These are phyloP conservation scores for Athetis lepigone DNA, from an alignment of 2,888 invertebrate genomes.

Conservation along the genomic window DNA sequence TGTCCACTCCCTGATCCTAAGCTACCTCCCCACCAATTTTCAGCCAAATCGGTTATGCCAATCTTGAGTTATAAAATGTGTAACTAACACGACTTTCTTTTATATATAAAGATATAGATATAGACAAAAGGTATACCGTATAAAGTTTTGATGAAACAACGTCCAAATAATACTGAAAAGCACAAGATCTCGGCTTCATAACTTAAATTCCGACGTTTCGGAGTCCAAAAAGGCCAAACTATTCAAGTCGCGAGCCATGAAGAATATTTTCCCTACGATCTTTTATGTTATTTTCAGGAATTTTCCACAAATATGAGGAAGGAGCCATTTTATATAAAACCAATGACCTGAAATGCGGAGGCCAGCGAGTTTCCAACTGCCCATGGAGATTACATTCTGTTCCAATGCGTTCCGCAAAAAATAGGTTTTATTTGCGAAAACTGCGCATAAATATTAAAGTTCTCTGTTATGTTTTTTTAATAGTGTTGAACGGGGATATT, in stretches of 20 bases:
- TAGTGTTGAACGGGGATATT: slow-evolving; percentile 50
- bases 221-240: slow-evolving; percentile 24
- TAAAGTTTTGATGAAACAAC: no score
- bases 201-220: slow-evolving; percentile 17
- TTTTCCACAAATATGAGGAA: slow-evolving; percentile 68
- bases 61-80: no score
- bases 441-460: slow-evolving; percentile 55
- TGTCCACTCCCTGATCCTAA: no score
- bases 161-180: no score
- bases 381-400: slow-evolving; percentile 70
- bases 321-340: slow-evolving; percentile 68
- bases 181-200: no score
- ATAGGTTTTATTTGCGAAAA: slow-evolving; percentile 61
- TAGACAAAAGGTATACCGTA: no score
- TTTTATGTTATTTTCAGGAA: slow-evolving; percentile 53
- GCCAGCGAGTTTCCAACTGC: slow-evolving; percentile 70
- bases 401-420: slow-evolving; percentile 69
- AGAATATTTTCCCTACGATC: slow-evolving; percentile 47
- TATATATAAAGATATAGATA: no score
- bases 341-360: slow-evolving; percentile 75
- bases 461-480: slow-evolving; percentile 47
- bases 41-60: no score
- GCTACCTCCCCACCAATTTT: no score
- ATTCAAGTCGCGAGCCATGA: slow-evolving; percentile 38
- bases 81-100: no score